Evolutionary conservation across 2,888 invertebrate species (phyloP).

Genomic region (Uropetala carovei): DNA sequence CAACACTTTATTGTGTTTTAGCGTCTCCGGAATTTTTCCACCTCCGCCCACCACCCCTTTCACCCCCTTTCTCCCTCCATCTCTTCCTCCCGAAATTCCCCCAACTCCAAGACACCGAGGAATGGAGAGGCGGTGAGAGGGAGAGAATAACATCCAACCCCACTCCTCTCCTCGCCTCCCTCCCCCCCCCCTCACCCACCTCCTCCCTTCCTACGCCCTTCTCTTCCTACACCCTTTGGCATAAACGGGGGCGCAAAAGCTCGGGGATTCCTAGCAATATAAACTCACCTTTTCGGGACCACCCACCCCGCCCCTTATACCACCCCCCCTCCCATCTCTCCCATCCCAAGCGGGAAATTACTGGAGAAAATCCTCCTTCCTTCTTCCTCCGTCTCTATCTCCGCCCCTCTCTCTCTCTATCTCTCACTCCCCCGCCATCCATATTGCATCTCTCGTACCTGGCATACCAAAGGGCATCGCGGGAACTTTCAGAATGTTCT

Average conservation of each 20-base stretch:
- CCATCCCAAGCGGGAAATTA: too few relatives aligned
- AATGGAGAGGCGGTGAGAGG: background rate
- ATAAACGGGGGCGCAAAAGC: too few relatives aligned
- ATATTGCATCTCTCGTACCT: background rate
- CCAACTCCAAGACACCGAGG: background rate
- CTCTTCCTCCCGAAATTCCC: background rate
- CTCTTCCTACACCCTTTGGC: background rate
- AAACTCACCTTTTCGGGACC: constrained; percentile 15
- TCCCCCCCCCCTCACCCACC: too few relatives aligned
- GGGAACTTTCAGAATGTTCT: background rate
- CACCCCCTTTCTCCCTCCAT: background rate
- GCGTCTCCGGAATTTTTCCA: constrained; percentile 27
- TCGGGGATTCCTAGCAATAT: background rate
- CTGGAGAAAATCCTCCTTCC: too few relatives aligned
- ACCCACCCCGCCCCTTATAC: background rate
- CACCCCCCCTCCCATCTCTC: too few relatives aligned
- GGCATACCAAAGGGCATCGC: background rate
- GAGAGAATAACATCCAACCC: too few relatives aligned
- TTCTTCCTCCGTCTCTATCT: too few relatives aligned
- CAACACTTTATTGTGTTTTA: constrained; percentile 19
- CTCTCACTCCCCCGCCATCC: background rate
- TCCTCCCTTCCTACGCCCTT: background rate
- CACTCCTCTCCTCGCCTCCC: background rate
- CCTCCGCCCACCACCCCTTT: background rate
- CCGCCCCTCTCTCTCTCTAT: background rate